phyloP scores from a whole-genome alignment of 1,140 invertebrate species.

The Hylyphantes graminicola region DNA sequence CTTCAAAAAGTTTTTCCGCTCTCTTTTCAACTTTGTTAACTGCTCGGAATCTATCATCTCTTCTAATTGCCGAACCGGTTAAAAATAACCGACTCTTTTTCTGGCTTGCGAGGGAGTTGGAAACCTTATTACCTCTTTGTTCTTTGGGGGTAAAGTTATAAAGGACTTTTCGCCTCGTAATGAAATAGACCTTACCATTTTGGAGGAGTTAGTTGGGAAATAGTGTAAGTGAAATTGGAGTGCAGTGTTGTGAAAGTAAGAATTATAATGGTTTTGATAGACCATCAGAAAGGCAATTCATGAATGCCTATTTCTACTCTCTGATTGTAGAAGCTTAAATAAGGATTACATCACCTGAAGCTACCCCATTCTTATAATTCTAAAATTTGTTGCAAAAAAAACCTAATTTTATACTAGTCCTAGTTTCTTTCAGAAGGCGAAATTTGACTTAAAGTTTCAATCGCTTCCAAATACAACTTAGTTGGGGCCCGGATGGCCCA shows the following conservation, averaged over 20 bases:
- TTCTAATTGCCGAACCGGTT: conserved; percentile 34
- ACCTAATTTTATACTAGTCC: background rate
- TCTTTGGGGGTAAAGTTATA: conserved; percentile 16
- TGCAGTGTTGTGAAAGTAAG: no score
- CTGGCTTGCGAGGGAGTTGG: background rate
- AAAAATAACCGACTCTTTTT: conserved; percentile 45
- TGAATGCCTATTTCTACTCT: no score
- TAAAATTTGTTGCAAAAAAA: background rate
- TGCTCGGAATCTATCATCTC: conserved; percentile 12
- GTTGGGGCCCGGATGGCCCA: no score
- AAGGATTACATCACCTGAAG: no score
- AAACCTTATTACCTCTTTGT: conserved; percentile 31
- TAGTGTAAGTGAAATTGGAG: no score
- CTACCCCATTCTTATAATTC: no score
- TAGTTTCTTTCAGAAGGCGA: background rate
- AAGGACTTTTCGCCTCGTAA: conserved; percentile 10
- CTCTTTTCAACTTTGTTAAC: conserved; percentile 19
- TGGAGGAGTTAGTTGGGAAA: background rate
- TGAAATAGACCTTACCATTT: conserved; percentile 18
- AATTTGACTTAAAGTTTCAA: background rate
- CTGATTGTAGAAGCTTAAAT: no score
- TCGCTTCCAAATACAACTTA: no score
- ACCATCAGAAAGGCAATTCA: no score
- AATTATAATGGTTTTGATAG: no score
- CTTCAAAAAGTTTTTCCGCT: conserved; percentile 22